A percentile compares a stretch with the other conserved stretches of the same genome.
phyloP scores from a whole-genome alignment of 1,140 invertebrate genomes.

The Caenorhabditis elegans region DNA sequence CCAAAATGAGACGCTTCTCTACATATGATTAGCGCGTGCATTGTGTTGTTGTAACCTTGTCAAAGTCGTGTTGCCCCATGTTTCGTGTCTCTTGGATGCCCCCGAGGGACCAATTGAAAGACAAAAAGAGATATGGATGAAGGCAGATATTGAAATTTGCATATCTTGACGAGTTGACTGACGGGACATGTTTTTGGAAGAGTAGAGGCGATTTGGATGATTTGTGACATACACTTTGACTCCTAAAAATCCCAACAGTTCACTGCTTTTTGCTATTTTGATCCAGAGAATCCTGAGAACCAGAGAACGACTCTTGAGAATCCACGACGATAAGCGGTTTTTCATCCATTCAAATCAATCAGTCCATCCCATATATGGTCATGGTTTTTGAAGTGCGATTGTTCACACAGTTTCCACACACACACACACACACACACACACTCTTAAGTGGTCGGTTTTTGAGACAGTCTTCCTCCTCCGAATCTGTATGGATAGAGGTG shows the following conservation, averaged over 20 bases:
- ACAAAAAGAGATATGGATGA: not conserved
- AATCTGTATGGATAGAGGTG: not conserved
- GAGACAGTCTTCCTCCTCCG: not conserved
- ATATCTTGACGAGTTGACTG: not conserved
- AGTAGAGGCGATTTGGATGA: not conserved
- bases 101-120: not conserved
- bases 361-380: no score
- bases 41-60: conserved; percentile 26
- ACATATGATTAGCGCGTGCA: not conserved
- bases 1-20: not conserved
- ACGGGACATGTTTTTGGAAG: not conserved
- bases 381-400: conserved; percentile 4
- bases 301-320: not conserved
- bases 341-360: no score
- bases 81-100: no score
- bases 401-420: not conserved
- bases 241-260: no score
- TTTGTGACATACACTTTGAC: not conserved
- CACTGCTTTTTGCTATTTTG: no score
- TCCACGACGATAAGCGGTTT: not conserved
- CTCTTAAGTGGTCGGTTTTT: not conserved
- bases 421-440: not conserved
- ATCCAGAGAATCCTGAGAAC: no score
- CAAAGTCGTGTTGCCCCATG: not conserved
- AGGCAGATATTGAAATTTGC: conserved; percentile 5